Percentiles rank a stretch among this genome's conserved stretches.
These are phyloP conservation scores for Gymnoscelis rufifasciata DNA, from an alignment of 2,888 invertebrate species.

Conservation along the genomic window DNA sequence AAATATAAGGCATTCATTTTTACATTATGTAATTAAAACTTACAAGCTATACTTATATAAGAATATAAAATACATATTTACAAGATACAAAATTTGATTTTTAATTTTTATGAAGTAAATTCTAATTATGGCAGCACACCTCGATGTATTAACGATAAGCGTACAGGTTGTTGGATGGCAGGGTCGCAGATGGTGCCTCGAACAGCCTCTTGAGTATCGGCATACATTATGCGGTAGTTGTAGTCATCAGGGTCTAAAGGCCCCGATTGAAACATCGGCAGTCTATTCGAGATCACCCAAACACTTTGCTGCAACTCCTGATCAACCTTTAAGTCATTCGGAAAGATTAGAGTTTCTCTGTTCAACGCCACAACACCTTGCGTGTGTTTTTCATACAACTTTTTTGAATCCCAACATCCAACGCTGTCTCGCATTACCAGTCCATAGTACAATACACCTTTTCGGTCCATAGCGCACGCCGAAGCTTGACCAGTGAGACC, in stretches of 20 bases:
- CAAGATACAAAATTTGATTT: too few species aligned
- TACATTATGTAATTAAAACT: too few species aligned
- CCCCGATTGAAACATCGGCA: slow-evolving; percentile 86
- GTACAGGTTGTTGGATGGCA: slow-evolving; percentile 30
- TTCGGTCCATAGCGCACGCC: slow-evolving; percentile 84
- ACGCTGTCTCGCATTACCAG: slow-evolving; percentile 86
- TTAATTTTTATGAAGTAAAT: slow-evolving; percentile 1
- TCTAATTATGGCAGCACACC: slow-evolving; percentile 39
- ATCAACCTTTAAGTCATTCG: slow-evolving; percentile 89
- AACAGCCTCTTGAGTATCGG: slow-evolving; percentile 81
- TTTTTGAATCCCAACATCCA: slow-evolving; percentile 89
- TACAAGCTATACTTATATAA: too few species aligned
- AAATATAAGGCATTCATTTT: too few species aligned
- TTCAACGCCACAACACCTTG: slow-evolving; percentile 81
- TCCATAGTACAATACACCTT: slow-evolving; percentile 88
- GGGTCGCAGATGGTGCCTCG: slow-evolving; percentile 85
- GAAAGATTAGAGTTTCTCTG: slow-evolving; percentile 84
- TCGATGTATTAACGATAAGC: slow-evolving; percentile 19
- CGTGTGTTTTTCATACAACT: slow-evolving; percentile 82
- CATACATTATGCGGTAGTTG: slow-evolving; percentile 87
- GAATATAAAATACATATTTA: too few species aligned
- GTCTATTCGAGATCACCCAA: slow-evolving; percentile 87
- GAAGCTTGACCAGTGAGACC: slow-evolving; percentile 84
- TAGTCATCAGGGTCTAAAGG: slow-evolving; percentile 81
- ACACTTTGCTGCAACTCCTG: slow-evolving; percentile 82